Percentiles rank a stretch among this genome's conserved stretches.
These are phyloP conservation scores for Tolmerus cingulatus DNA, from an alignment of 2,888 invertebrate species.

Conservation along the genomic window DNA sequence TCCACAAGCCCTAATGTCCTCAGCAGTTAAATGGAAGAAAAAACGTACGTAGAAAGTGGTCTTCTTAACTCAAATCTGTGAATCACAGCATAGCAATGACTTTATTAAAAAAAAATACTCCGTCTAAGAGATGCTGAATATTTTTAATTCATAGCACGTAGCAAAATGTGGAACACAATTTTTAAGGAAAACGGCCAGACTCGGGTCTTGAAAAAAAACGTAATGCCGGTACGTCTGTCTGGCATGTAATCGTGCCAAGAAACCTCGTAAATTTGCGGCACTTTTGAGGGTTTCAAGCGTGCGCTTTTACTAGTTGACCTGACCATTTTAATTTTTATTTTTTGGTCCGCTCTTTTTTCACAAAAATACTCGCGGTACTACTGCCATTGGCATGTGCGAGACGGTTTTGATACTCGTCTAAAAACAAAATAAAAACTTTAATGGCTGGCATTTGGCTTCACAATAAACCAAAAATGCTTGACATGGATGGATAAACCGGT, in stretches of 20 bases:
- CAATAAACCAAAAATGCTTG: slow-evolving; percentile 17
- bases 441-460: slow-evolving; percentile 9
- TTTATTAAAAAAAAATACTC: background rate
- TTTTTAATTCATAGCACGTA: slow-evolving; percentile 28
- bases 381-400: slow-evolving; percentile 26
- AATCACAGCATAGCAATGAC: background rate
- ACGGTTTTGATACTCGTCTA: background rate
- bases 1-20: slow-evolving; percentile 4
- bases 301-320: slow-evolving; percentile 47
- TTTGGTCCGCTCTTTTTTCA: slow-evolving; percentile 39
- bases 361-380: slow-evolving; percentile 42
- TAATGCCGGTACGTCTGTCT: slow-evolving; percentile 51
- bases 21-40: background rate
- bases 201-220: slow-evolving; percentile 35
- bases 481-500: slow-evolving; percentile 13
- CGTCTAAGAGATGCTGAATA: background rate
- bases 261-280: slow-evolving; percentile 53
- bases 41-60: background rate
- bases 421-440: slow-evolving; percentile 9
- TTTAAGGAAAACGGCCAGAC: slow-evolving; percentile 49
- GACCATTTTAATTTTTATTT: background rate
- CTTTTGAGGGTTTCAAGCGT: slow-evolving; percentile 50
- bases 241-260: slow-evolving; percentile 50
- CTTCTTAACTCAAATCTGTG: slow-evolving; percentile 1
- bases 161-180: slow-evolving; percentile 50